Conservation (phyloP, 1,140 invertebrate species). For the Lineus longissimus region DNA sequence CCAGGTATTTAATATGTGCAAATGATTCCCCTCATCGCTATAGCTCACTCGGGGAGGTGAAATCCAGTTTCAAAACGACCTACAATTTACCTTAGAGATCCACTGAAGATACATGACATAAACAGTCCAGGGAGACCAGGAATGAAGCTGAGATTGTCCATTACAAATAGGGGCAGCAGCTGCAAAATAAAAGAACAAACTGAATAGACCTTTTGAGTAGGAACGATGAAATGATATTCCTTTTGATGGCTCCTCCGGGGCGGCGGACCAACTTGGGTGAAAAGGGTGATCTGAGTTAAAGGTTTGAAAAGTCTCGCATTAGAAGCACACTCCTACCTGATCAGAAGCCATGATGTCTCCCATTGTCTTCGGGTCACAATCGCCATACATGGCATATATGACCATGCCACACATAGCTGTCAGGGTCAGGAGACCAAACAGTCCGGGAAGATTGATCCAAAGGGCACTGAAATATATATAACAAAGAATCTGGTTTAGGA, state of each 20-base stretch:
- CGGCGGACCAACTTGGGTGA: too few species aligned
- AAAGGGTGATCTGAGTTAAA: too few species aligned
- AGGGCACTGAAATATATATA: slow-evolving; percentile 64
- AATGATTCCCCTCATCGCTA: too few species aligned
- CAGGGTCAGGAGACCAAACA: slow-evolving; percentile 75
- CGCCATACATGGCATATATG: slow-evolving; percentile 73
- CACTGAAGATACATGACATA: slow-evolving; percentile 81
- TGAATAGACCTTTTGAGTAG: too few species aligned
- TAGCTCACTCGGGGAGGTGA: too few species aligned
- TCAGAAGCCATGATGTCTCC: slow-evolving; percentile 56
- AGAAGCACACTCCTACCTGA: too few species aligned
- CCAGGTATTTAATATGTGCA: too few species aligned
- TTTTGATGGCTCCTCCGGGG: too few species aligned
- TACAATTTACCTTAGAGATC: slow-evolving; percentile 60
- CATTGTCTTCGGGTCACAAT: slow-evolving; percentile 75
- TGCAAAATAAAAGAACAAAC: slow-evolving; percentile 49
- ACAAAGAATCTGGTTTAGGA: too few species aligned
- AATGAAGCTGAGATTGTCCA: slow-evolving; percentile 69
- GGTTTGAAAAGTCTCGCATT: too few species aligned
- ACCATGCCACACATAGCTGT: slow-evolving; percentile 78
- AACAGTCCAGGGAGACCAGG: slow-evolving; percentile 81
- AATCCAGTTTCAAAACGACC: too few species aligned
- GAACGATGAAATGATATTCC: too few species aligned
- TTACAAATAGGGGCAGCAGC: slow-evolving; percentile 78
- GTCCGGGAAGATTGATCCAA: slow-evolving; percentile 66